Evolutionary conservation across 2,888 invertebrate species (phyloP), one percentile per base, ranked within the genome.

Genomic region (Theretra japonica): DNA sequence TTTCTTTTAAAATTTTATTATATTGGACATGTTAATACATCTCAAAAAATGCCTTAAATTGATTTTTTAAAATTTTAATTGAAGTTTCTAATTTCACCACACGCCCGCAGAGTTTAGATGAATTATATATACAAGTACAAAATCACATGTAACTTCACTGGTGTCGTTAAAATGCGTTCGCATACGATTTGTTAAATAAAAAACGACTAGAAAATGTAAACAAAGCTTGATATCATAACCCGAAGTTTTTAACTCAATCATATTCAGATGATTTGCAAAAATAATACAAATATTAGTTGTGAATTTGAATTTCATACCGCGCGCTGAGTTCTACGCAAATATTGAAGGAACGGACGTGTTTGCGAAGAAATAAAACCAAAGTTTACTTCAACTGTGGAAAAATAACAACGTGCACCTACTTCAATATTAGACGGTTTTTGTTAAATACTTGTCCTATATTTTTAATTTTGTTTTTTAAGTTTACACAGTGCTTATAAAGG

Each of bases 271-370:
- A 23, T 48, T 41, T 65, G 65, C 17, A 65, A 65, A 65, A 65
- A 15, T 65, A 48, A 56, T 71, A 21, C 33, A 71, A 71, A 71
- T 65, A 71, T 71, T 71, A 25, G n/a, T 19, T n/a, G 50, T 23
- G 56, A 65, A 41, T 50, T 65, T 56, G 56, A 71, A 56, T 56
- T 23, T 65, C 19, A 53, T 19, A 23, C 15, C n/a, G 71, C 25
- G 58, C n/a, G 1, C 65, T 62, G 65, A 73, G 72, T 70, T 75
- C 60, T 75, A 72, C 57, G 68, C 33, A 68, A 74, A 73, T 75
- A 74, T 62, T 59, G 53, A 73, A 73, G 70, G 70, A 69, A 68
- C 73, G 21, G 19, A 33, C 21, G 28, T 57, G 33, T 65, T 71
- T 65, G 33, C 53, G n/a, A 19, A n/a, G 23, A 65, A 65, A 65